A percentile compares a stretch with the other conserved stretches of the same genome.
Conservation (phyloP, 2,888 invertebrate genomes). For the Melanostoma mellinum region DNA sequence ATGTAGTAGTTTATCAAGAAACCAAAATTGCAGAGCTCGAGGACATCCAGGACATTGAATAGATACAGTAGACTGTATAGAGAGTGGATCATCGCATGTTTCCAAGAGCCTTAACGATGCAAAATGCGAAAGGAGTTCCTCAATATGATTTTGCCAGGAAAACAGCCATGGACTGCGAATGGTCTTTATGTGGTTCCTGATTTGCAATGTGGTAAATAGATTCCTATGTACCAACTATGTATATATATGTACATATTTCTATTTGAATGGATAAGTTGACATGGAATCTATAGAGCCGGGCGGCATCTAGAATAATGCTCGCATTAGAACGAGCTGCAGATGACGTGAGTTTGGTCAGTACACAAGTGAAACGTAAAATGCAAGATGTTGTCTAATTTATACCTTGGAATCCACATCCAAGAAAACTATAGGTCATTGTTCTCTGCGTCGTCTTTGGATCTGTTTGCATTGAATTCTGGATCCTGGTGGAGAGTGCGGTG, state of each 20-base stretch:
- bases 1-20: slow-evolving; percentile 33
- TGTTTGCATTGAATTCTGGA: too few species aligned
- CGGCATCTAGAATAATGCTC: slow-evolving; percentile 12
- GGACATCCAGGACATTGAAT: slow-evolving; percentile 41
- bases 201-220: slow-evolving; percentile 56
- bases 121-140: slow-evolving; percentile 49
- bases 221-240: slow-evolving; percentile 19
- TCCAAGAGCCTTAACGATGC: slow-evolving; percentile 50
- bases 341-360: slow-evolving; percentile 19
- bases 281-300: background rate
- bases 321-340: slow-evolving; percentile 12
- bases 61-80: slow-evolving; percentile 37
- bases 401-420: too few species aligned
- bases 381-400: slow-evolving; percentile 26
- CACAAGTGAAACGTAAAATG: slow-evolving; percentile 6
- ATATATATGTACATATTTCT: background rate
- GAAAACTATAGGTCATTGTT: too few species aligned
- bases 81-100: slow-evolving; percentile 62
- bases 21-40: slow-evolving; percentile 61
- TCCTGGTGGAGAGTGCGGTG: too few species aligned
- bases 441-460: too few species aligned
- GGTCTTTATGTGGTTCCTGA: slow-evolving; percentile 44
- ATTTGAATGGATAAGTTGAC: slow-evolving; percentile 15
- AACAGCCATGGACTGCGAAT: slow-evolving; percentile 23
- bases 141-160: slow-evolving; percentile 33